phyloP scores from a whole-genome alignment of 2,113 vertebrate genomes.

The Zosterops hypoxanthus region DNA sequence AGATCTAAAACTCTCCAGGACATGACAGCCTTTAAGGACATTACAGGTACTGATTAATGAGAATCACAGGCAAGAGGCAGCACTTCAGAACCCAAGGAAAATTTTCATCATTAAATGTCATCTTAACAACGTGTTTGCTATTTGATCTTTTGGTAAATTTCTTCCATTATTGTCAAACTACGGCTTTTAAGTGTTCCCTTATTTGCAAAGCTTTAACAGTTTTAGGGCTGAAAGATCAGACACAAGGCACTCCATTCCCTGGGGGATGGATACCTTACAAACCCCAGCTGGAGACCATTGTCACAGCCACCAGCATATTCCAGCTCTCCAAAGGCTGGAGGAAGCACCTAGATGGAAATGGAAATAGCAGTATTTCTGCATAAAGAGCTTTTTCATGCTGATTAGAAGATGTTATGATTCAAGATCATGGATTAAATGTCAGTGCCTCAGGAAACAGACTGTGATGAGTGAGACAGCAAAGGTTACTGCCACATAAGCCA shows the following conservation, averaged over 20 bases:
- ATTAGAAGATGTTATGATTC: not conserved
- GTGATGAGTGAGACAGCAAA: not conserved
- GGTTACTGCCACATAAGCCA: accelerated
- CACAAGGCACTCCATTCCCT: not conserved
- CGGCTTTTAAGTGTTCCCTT: not conserved
- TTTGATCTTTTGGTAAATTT: not conserved
- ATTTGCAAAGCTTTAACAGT: not conserved
- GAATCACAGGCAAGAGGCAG: not conserved
- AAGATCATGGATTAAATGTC: not conserved
- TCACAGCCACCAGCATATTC: not conserved
- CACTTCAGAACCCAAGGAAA: not conserved
- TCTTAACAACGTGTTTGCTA: not conserved
- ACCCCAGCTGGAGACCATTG: not conserved
- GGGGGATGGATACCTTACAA: not conserved
- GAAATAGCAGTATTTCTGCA: not conserved
- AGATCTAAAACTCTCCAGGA: not conserved
- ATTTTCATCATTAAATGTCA: not conserved
- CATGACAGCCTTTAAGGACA: not conserved
- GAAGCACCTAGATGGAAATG: not conserved
- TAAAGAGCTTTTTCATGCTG: not conserved
- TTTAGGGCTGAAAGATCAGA: not conserved
- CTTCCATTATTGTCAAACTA: not conserved
- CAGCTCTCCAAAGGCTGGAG: not conserved
- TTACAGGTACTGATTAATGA: not conserved
- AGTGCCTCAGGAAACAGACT: not conserved